phyloP scores from a whole-genome alignment of 2,797 vertebrate genomes.

The Hafferia zeledoni region DNA sequence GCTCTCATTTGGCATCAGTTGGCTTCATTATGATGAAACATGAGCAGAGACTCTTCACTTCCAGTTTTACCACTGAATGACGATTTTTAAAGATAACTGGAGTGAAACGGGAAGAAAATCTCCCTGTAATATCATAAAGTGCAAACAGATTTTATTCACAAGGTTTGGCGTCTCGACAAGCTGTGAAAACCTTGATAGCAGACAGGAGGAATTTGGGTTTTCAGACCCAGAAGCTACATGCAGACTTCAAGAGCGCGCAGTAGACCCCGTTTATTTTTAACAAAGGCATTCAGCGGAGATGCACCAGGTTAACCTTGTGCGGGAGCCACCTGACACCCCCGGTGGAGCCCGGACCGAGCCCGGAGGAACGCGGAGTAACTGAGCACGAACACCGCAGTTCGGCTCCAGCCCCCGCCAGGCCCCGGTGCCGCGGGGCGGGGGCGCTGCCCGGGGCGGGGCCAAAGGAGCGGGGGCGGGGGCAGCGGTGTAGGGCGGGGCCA shows the following conservation, averaged over 20 bases:
- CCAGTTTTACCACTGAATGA: not conserved
- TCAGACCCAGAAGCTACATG: not conserved
- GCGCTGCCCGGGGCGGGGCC: too few relatives aligned
- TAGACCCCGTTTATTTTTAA: not conserved
- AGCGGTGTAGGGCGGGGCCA: too few relatives aligned
- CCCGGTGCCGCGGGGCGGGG: too few relatives aligned
- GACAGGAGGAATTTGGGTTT: not conserved
- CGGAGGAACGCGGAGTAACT: accelerated
- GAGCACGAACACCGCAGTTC: not conserved
- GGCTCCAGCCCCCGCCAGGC: too few relatives aligned
- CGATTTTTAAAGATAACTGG: not conserved
- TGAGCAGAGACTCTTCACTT: not conserved
- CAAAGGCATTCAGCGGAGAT: too few relatives aligned
- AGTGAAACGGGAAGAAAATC: not conserved
- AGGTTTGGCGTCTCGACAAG: not conserved
- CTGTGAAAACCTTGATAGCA: not conserved
- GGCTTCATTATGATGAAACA: not conserved
- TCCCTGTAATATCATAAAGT: too few relatives aligned
- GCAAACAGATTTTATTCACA: not conserved
- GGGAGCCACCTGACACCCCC: accelerated
- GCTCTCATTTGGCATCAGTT: not conserved
- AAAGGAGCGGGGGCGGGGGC: too few relatives aligned
- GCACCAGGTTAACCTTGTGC: accelerated
- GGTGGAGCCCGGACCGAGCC: accelerated
- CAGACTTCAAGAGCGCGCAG: not conserved